phyloP scores from a whole-genome alignment of 2,888 invertebrate species.

The Helobdella robusta region DNA sequence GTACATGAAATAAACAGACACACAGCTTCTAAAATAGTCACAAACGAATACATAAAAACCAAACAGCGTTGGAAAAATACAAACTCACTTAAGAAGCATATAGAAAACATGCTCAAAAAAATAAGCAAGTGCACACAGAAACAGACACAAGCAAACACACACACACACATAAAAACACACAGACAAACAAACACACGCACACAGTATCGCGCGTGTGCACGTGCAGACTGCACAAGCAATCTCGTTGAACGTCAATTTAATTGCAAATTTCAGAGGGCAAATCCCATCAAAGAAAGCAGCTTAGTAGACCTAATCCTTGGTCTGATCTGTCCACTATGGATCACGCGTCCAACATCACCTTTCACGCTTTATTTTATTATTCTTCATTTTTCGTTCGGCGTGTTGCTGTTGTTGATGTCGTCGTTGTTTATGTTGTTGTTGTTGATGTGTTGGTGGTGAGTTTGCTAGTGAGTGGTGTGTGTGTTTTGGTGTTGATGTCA shows the following conservation, averaged over 20 bases:
- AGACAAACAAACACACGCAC: slow-evolving; percentile 6
- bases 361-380: too few relatives aligned
- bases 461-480: too few relatives aligned
- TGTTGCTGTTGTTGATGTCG: too few relatives aligned
- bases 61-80: neutral
- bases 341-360: slow-evolving; percentile 20
- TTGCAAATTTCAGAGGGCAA: slow-evolving; percentile 30
- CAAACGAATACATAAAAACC: neutral
- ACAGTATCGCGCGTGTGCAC: neutral
- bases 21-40: neutral
- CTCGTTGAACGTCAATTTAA: slow-evolving; percentile 27
- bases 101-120: neutral
- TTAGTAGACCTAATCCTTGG: slow-evolving; percentile 27
- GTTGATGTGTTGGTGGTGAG: too few relatives aligned
- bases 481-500: too few relatives aligned
- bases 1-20: slow-evolving; percentile 9
- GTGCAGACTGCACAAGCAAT: neutral
- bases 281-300: slow-evolving; percentile 30
- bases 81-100: neutral
- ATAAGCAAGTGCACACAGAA: slow-evolving; percentile 8
- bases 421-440: too few relatives aligned
- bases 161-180: slow-evolving; percentile 17
- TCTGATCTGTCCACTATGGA: slow-evolving; percentile 26
- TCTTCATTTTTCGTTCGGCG: too few relatives aligned
- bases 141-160: slow-evolving; percentile 9